Evolutionary conservation across 1,140 invertebrate genomes (phyloP).

Genomic region (Tribolium castaneum): DNA sequence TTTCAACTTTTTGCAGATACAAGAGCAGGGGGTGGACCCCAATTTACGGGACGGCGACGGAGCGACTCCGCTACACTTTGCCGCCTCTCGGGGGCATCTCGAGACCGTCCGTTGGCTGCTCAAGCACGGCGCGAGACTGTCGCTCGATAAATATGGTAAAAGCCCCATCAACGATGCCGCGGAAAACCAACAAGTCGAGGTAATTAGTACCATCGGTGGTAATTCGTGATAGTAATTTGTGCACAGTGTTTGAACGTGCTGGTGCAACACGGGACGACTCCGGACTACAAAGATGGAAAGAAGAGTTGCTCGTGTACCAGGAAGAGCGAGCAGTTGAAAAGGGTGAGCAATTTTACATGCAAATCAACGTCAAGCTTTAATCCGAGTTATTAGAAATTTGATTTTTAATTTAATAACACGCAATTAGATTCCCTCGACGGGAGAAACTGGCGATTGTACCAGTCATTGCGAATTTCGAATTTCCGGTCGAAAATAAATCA

Average conservation of each 20-base stretch:
- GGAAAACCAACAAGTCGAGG: conserved; percentile 89
- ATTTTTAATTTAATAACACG: conserved; percentile 5
- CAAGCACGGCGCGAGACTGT: conserved; percentile 79
- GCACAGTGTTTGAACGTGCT: conserved; percentile 79
- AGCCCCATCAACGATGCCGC: conserved; percentile 90
- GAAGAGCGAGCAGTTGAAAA: conserved; percentile 55
- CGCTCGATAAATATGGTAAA: conserved; percentile 86
- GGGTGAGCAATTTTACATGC: conserved; percentile 47
- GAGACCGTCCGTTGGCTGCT: conserved; percentile 86
- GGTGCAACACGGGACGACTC: conserved; percentile 78
- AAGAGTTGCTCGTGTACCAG: conserved; percentile 56
- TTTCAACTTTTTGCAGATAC: conserved; percentile 70
- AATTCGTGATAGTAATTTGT: conserved; percentile 49
- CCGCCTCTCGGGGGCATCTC: conserved; percentile 84
- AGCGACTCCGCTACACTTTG: conserved; percentile 83
- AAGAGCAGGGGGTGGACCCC: conserved; percentile 83
- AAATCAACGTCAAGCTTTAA: conserved; percentile 33
- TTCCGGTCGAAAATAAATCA: background rate
- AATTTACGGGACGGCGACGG: conserved; percentile 87
- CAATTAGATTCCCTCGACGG: background rate
- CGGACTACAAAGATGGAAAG: conserved; percentile 67
- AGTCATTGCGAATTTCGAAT: background rate
- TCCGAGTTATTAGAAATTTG: conserved; percentile 15
- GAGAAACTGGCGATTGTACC: background rate
- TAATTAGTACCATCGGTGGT: conserved; percentile 63